Evolutionary conservation across 2,113 vertebrate species (phyloP), one percentile per base, ranked within the genome.

Genomic region (Noctilio leporinus): DNA sequence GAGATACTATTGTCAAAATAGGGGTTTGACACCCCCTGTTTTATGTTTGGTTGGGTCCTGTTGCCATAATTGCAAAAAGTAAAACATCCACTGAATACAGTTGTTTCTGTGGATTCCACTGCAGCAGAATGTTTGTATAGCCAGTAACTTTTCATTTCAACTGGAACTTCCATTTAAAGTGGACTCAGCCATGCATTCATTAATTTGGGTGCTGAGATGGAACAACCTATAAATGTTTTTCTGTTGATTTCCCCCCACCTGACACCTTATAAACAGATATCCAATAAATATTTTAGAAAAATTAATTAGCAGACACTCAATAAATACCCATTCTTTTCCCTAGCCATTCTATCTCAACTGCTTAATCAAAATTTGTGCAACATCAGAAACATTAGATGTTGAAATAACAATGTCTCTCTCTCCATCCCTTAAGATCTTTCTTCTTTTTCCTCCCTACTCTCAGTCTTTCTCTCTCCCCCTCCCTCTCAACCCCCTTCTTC

Each of bases 401-500:
- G n/a, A 24, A 72, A 11, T n/a, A 65, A 26, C 2, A 26, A 33
- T 40, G 5, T 15, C 16, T 53, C 19, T 65, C 20, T 40, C 1
- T 57, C 19, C 64, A 20, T 35, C 53, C 45, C 20, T 80, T 40
- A 75, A 16, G 28, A 16, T 20, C 14, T 14, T 3, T 19, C 28
- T 38, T 67, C 10, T 43, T 55, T 57, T 7, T 89, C 40, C 22
- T 69, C 5, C 1, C 1, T 43, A 17, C 0, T 15, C 72, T 19
- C 10, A 55, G 10, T 22, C 17, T 75, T 2, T 19, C 14, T 62
- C 2, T 28, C 17, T 53, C 4, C 45, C 22, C 40, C 7, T 5
- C 30, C n/a, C 30, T 57, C 7, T 0, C 2, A 43, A 5, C 0
- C 8, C 20, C 51, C 7, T 7, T 47, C 5, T 45, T 16, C 47